Conservation (phyloP, 64 coral and sea anemone species). For the Orbicella faveolata region DNA sequence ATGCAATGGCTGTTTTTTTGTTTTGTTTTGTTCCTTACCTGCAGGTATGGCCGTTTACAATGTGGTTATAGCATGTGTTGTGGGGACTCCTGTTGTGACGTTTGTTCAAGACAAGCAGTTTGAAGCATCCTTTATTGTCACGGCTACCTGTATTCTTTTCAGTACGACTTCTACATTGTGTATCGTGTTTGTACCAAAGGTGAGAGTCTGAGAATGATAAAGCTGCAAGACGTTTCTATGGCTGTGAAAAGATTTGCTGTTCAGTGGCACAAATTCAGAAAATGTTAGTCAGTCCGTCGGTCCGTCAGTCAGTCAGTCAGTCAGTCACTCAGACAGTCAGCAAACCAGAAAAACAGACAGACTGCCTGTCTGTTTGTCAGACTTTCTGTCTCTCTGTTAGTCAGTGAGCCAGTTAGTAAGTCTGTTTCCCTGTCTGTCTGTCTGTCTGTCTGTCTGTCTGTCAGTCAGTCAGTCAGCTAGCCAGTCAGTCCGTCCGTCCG, state of each 20-base stretch:
- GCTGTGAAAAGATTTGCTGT: not conserved
- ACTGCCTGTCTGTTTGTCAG: too few relatives aligned
- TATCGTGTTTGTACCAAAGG: constrained; percentile 83
- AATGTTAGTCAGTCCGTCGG: too few relatives aligned
- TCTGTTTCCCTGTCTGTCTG: too few relatives aligned
- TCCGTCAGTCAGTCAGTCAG: too few relatives aligned
- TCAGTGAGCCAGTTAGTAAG: too few relatives aligned
- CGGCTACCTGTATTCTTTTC: constrained; percentile 66
- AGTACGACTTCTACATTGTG: constrained; percentile 71
- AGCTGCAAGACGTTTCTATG: not conserved
- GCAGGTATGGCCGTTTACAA: constrained; percentile 83
- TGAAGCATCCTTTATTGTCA: constrained; percentile 63
- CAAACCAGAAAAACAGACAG: too few relatives aligned
- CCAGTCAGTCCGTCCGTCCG: not conserved
- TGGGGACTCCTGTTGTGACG: constrained; percentile 60
- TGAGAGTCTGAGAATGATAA: not conserved
- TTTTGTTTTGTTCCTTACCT: not conserved
- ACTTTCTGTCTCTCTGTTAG: too few relatives aligned
- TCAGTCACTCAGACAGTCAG: too few relatives aligned
- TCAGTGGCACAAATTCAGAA: too few relatives aligned
- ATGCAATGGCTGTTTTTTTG: not conserved
- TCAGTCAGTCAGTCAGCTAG: too few relatives aligned
- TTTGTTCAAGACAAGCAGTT: constrained; percentile 57
- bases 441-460: too few relatives aligned
- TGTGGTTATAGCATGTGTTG: constrained; percentile 72